Percentiles rank a stretch among this genome's conserved stretches.
Conservation (phyloP, 2,888 invertebrate genomes). For the Philopedon plagiatum region DNA sequence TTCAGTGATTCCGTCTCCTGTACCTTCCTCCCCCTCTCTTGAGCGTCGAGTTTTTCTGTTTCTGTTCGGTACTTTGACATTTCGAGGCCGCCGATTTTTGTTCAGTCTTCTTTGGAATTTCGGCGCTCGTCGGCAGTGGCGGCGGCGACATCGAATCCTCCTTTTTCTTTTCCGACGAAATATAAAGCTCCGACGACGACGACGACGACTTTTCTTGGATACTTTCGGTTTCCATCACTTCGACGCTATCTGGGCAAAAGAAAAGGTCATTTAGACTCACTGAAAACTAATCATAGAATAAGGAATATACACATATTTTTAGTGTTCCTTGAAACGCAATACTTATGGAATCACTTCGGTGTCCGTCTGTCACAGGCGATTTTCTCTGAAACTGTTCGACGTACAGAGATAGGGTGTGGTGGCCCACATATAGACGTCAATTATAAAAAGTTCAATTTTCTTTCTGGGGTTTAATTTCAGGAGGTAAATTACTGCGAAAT, state of each 20-base stretch:
- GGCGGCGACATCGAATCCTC: no score
- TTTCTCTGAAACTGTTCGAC: no score
- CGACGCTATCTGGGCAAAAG: constrained; percentile 8
- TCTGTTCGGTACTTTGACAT: background rate
- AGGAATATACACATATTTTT: background rate
- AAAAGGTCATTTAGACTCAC: no score
- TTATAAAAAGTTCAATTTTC: no score
- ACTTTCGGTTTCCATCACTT: constrained; percentile 32
- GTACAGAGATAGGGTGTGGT: no score
- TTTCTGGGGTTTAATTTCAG: no score
- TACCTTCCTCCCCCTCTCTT: constrained; percentile 3
- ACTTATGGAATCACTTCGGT: no score
- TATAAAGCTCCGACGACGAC: background rate
- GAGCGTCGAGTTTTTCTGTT: background rate
- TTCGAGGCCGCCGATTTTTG: background rate
- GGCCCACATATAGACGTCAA: no score
- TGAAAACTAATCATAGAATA: background rate
- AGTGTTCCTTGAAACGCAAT: background rate
- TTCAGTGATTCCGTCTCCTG: constrained; percentile 2
- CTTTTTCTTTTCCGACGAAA: background rate
- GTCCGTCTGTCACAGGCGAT: no score
- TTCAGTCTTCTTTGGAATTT: background rate
- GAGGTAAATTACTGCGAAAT: no score
- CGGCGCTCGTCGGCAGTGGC: background rate
- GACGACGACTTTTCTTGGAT: background rate